phyloP scores from a whole-genome alignment of 2,113 vertebrate species.

The Cnemophilus loriae region DNA sequence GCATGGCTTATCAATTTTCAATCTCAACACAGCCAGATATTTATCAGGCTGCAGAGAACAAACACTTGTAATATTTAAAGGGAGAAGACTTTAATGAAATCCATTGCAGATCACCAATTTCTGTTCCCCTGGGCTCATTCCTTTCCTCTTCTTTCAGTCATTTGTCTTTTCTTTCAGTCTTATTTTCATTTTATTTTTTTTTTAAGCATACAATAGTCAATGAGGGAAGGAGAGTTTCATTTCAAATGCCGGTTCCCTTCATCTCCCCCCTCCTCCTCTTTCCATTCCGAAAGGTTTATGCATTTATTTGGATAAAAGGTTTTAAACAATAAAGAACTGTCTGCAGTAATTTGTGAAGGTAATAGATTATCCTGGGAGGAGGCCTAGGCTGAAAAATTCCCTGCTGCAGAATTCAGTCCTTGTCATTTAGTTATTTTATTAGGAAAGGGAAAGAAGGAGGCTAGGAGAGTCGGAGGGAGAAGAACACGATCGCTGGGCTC shows the following conservation, averaged over 20 bases:
- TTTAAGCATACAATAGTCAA: not conserved
- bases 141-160: not conserved
- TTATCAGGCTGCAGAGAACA: slow-evolving; percentile 33
- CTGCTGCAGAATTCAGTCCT: not conserved
- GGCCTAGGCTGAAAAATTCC: not conserved
- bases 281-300: not conserved
- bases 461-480: not conserved
- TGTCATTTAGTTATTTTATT: slow-evolving; percentile 28
- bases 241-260: not conserved
- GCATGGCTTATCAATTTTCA: slow-evolving; percentile 38
- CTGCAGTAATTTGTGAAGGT: slow-evolving; percentile 50
- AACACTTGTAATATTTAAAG: slow-evolving; percentile 42
- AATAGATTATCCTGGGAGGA: slow-evolving; percentile 51
- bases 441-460: not conserved
- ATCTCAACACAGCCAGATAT: slow-evolving; percentile 12
- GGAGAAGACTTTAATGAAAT: slow-evolving; percentile 42
- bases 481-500: not conserved
- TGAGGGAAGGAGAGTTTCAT: slow-evolving; percentile 4
- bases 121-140: slow-evolving; percentile 20
- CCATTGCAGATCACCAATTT: slow-evolving; percentile 40
- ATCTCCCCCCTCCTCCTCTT: not conserved
- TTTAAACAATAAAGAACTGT: slow-evolving; percentile 55
- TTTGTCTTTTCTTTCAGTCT: not conserved
- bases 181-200: not conserved
- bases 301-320: slow-evolving; percentile 62